phyloP scores from a whole-genome alignment of 2,888 invertebrate species.

The Xylocampa areola region DNA sequence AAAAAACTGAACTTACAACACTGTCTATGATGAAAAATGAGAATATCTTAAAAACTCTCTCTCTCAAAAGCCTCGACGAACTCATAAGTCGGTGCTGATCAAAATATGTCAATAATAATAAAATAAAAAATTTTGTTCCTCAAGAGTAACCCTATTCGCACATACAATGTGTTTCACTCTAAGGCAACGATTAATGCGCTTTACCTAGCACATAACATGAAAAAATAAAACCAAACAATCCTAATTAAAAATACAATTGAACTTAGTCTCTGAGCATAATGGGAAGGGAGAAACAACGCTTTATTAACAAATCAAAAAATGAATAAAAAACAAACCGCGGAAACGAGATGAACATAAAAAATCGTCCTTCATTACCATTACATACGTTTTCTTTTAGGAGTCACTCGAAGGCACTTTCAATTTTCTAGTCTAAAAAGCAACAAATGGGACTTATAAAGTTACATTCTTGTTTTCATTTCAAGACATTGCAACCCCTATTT shows the following conservation, averaged over 20 bases:
- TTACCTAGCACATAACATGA: too few relatives aligned
- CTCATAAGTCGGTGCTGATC: too few relatives aligned
- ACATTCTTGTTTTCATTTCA: slow-evolving; percentile 35
- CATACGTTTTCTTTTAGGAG: slow-evolving; percentile 63
- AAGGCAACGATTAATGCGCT: too few relatives aligned
- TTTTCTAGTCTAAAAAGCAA: slow-evolving; percentile 70
- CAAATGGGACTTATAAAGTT: slow-evolving; percentile 66
- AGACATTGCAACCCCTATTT: slow-evolving; percentile 10
- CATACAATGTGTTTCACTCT: too few relatives aligned
- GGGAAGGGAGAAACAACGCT: slow-evolving; percentile 2
- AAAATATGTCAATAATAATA: too few relatives aligned
- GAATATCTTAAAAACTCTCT: too few relatives aligned
- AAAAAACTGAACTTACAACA: too few relatives aligned
- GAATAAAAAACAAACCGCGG: slow-evolving; percentile 15
- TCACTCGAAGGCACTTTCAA: slow-evolving; percentile 70
- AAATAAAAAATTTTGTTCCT: too few relatives aligned
- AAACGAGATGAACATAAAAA: slow-evolving; percentile 34
- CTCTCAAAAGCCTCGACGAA: too few relatives aligned
- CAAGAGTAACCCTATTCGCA: too few relatives aligned
- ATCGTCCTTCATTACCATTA: slow-evolving; percentile 63
- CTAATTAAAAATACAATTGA: slow-evolving; percentile 2
- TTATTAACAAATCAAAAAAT: slow-evolving; percentile 27
- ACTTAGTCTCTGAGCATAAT: neutral
- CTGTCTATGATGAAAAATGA: too few relatives aligned
- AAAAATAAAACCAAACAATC: too few relatives aligned